These are phyloP conservation scores for Mechanitis messenoides DNA, from an alignment of 2,888 invertebrate genomes.

Conservation along the genomic window DNA sequence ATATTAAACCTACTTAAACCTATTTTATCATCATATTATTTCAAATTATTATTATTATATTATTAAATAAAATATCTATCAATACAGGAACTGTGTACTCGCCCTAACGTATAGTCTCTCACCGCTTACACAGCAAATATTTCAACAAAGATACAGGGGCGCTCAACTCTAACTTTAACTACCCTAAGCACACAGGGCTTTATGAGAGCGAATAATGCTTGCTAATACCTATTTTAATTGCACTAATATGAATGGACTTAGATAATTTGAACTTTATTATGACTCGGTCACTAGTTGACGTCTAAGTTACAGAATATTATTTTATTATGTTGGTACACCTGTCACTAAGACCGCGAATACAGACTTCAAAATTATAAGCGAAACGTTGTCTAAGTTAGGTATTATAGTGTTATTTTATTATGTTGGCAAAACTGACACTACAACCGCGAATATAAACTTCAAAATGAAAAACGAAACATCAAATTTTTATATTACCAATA, in stretches of 20 bases:
- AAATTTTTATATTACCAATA: too few species aligned
- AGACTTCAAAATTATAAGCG: too few species aligned
- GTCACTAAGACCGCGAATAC: too few species aligned
- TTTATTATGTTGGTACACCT: too few species aligned
- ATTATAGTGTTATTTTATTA: too few species aligned
- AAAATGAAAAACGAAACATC: too few species aligned
- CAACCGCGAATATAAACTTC: too few species aligned
- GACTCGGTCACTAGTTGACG: neutral
- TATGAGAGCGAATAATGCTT: slow-evolving; percentile 38
- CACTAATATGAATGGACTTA: slow-evolving; percentile 23
- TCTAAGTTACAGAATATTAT: neutral
- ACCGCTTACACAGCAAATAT: slow-evolving; percentile 70
- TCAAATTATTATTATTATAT: too few species aligned
- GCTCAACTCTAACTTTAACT: slow-evolving; percentile 64
- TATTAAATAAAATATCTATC: neutral
- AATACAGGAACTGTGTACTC: slow-evolving; percentile 30
- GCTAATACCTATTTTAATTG: slow-evolving; percentile 39
- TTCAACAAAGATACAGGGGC: slow-evolving; percentile 71
- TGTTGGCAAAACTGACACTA: too few species aligned
- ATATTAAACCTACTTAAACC: too few species aligned
- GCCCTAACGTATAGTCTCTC: slow-evolving; percentile 47
- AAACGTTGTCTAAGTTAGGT: too few species aligned
- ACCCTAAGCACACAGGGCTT: slow-evolving; percentile 56
- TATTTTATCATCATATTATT: too few species aligned
- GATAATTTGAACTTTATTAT: neutral